Percentiles rank a stretch among this genome's conserved stretches.
Conservation (phyloP, 2,888 invertebrate genomes). For the Eupithecia subfuscata region DNA sequence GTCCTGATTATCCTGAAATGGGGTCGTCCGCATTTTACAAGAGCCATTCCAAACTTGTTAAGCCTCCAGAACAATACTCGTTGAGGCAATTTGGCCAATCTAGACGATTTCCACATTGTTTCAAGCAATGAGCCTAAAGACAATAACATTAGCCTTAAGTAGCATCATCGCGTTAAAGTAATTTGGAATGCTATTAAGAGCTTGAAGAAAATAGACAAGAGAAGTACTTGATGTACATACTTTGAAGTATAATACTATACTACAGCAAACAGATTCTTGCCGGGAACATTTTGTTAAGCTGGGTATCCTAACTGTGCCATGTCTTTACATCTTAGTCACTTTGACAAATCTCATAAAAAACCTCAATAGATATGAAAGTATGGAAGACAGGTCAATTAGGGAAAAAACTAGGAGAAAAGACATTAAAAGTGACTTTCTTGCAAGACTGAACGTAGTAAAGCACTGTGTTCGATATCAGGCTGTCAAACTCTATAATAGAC, state of each 20-base stretch:
- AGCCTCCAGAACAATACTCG: slow-evolving; percentile 39
- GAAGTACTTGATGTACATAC: not conserved
- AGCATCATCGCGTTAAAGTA: slow-evolving; percentile 38
- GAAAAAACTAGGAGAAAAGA: too few relatives aligned
- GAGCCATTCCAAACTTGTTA: slow-evolving; percentile 42
- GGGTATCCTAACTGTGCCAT: too few relatives aligned
- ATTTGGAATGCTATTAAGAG: slow-evolving; percentile 26
- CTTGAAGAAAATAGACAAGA: slow-evolving; percentile 7
- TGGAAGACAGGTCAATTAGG: too few relatives aligned
- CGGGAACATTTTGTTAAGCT: too few relatives aligned
- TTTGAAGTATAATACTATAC: not conserved
- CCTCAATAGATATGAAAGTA: too few relatives aligned
- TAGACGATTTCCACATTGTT: slow-evolving; percentile 48
- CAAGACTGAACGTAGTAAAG: too few relatives aligned
- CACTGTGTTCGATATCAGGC: too few relatives aligned
- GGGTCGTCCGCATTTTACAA: slow-evolving; percentile 37
- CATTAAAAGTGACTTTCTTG: too few relatives aligned
- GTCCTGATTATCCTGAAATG: slow-evolving; percentile 33
- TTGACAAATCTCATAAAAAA: too few relatives aligned
- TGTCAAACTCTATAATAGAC: too few relatives aligned
- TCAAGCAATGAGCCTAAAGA: slow-evolving; percentile 36
- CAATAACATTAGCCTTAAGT: slow-evolving; percentile 46
- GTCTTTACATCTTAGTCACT: too few relatives aligned
- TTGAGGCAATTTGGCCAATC: slow-evolving; percentile 47
- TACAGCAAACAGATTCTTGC: too few relatives aligned